Conservation (phyloP, 2,113 vertebrate species). For the Gymnorhina tibicen region DNA sequence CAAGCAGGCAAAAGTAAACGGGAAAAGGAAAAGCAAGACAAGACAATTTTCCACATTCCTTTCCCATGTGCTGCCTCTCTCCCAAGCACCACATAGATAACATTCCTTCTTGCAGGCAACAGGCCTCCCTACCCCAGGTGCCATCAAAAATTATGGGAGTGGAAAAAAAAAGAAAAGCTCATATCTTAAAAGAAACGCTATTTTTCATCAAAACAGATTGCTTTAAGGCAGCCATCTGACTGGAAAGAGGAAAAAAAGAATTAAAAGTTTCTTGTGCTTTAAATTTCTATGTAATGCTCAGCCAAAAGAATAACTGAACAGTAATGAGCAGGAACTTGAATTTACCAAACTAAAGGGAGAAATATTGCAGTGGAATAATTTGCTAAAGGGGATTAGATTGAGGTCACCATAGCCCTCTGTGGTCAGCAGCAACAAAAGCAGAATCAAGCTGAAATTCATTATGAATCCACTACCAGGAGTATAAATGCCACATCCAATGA, state of each 20-base stretch:
- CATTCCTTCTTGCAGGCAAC: constrained; percentile 42
- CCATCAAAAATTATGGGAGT: constrained; percentile 34
- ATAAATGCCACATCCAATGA: background rate
- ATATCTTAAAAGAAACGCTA: background rate
- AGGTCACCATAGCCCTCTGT: background rate
- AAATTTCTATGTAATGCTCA: background rate
- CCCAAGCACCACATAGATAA: constrained; percentile 3
- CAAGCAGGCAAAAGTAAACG: background rate
- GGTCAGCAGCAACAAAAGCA: constrained; percentile 28
- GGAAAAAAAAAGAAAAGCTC: background rate
- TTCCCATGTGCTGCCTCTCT: background rate
- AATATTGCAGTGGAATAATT: background rate
- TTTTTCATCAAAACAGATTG: constrained; percentile 27
- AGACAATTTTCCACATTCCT: constrained; percentile 51
- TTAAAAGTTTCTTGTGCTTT: background rate
- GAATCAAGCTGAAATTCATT: background rate
- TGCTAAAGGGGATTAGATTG: constrained; percentile 5
- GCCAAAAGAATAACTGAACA: background rate
- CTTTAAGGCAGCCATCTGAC: constrained; percentile 29
- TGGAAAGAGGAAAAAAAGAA: background rate
- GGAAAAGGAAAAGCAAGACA: constrained; percentile 41
- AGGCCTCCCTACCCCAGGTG: constrained; percentile 34
- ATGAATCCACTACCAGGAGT: background rate
- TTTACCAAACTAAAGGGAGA: background rate
- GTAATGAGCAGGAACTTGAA: background rate